Evolutionary conservation across 2,797 vertebrate species (phyloP), one percentile per base, ranked within the genome.

Genomic region (Mormyrus hasselquistii): DNA sequence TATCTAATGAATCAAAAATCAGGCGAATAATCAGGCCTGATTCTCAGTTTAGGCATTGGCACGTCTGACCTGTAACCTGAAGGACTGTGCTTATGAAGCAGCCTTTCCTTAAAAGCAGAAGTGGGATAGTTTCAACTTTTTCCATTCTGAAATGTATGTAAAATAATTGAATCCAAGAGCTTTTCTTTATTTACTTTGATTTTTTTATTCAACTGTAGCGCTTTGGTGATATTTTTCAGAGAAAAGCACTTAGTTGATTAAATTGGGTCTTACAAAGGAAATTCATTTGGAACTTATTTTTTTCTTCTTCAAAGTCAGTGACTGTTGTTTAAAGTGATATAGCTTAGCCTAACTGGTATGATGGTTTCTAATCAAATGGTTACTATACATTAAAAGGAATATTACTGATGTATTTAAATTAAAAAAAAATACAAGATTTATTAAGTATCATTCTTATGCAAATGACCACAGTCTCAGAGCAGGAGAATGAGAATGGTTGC

Each of bases 291-390:
- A 69, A 34, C 29, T 69, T 34, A 38, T 79, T 79, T 44, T 69
- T 79, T 79, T 79, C 73, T 79, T 79, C 73, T 79, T 79, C 73
- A 79, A 79, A 79, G 73, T 79, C 16, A 79, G n/a, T n/a, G 16
- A 79, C 14, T 76, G 73, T 19, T 79, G 73, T 79, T 44, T 79
- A 79, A 79, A 44, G 38, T n/a, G 2, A 79, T 79, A 79, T 79
- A 44, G 16, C 73, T 44, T n/a, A 79, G 73, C 38, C 73, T n/a
- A n/a, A 9, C 73, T 7, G 38, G 38, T 41, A n/a, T 79, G 34
- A 44, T 44, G n/a, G 41, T 29, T 79, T 79, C 7, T 44, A 38
- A 44, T 44, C 41, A 79, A 44, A 79, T 79, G 73, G 73, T 79
- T 79, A n/a, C n/a, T 14, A n/a, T 84, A 50, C 8, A 52, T 84